Base-by-base conservation (phyloP, 1,140 invertebrate genomes). In the Calliphora vicina region DNA sequence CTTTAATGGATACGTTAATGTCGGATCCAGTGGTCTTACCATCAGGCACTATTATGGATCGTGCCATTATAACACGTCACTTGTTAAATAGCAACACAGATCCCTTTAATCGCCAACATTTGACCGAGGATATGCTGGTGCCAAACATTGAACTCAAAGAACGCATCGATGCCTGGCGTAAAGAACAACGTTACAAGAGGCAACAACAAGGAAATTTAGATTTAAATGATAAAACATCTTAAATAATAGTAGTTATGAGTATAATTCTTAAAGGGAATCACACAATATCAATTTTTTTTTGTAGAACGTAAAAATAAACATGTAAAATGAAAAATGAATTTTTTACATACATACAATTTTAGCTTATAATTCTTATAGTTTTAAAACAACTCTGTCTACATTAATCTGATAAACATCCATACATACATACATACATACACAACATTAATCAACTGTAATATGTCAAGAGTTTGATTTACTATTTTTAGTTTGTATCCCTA, bases 1-100 rank as follows among this genome's bases (percentile, higher is more conserved):
- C 98, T 0, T 91, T 99, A 1, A 99, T 99, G 98, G 97, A 98
- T 88, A 99, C 98, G 0, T 91, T 99, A 23, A 99, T 99, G 98
- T 95, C 95, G 1, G 97, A 99, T 91, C 98, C 98, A 2, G 98
- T 99, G 0, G 92, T 95, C 83, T 92, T 99, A 83, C 98, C 98
- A 12, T 97, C 97, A 82, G 98, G 98, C 82, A 97, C 96, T 86
- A 91, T 99, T 2, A 99, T 99, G 97, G 98, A 99, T 91, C 93
- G 97, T 74, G 94, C 97, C 29, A 96, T 98, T 84, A 99, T 99
- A 80, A 93, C 97, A 85, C 93, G 96, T 82, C 98, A 99, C 93
- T 93, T 99, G 87, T 93, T 99, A 74, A 99, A 99, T 91, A 98
- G 97, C 86, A 95, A 95, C 85, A 99, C 97, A 1, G 98, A 99